These are phyloP conservation scores for Pyralis farinalis DNA, from an alignment of 2,888 invertebrate species.

Conservation along the genomic window DNA sequence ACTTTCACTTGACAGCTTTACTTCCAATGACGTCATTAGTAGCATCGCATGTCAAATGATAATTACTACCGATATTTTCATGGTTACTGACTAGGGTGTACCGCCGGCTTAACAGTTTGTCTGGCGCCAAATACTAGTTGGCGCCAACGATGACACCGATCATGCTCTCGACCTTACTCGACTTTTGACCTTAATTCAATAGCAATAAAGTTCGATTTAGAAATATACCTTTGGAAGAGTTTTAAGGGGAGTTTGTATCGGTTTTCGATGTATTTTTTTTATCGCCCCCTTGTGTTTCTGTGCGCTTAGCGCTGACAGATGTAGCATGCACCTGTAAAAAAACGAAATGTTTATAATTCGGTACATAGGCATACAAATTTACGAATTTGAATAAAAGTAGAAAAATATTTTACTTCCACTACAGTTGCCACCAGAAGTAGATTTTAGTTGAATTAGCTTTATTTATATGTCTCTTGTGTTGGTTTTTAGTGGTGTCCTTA, in stretches of 20 bases:
- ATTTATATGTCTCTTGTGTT: no score
- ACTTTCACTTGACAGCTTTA: no score
- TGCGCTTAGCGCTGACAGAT: slow-evolving; percentile 8
- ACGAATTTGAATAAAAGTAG: no score
- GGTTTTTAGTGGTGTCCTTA: no score
- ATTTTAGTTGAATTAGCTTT: no score
- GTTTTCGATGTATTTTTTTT: slow-evolving; percentile 20
- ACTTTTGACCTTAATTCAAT: slow-evolving; percentile 19
- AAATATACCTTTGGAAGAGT: not conserved
- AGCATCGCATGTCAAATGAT: slow-evolving; percentile 30
- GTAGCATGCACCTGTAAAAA: slow-evolving; percentile 9
- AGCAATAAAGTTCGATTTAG: slow-evolving; percentile 15
- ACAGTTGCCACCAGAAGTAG: no score
- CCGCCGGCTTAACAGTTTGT: slow-evolving; percentile 47
- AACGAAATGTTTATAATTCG: not conserved
- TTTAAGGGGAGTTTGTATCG: slow-evolving; percentile 18
- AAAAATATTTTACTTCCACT: no score
- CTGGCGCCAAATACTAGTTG: slow-evolving; percentile 59
- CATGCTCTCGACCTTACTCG: slow-evolving; percentile 10
- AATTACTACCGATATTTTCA: slow-evolving; percentile 25
- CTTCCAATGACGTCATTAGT: no score
- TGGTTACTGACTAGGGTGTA: slow-evolving; percentile 36
- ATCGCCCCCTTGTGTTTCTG: slow-evolving; percentile 28
- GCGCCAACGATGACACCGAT: slow-evolving; percentile 34
- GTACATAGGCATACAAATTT: no score